These are phyloP conservation scores for Opisthograptis luteolata DNA, from an alignment of 2,888 invertebrate species.

Conservation along the genomic window DNA sequence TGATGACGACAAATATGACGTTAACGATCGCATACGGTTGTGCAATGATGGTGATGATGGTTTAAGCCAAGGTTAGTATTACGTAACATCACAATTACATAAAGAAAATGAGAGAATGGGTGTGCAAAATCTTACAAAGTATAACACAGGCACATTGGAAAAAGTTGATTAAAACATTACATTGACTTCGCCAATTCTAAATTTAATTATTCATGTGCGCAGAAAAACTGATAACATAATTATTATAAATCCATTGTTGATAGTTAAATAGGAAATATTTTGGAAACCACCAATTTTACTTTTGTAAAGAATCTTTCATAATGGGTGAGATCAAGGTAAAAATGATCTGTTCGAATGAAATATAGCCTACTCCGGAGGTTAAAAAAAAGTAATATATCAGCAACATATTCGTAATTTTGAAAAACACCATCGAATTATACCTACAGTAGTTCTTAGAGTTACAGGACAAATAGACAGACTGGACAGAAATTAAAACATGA, in stretches of 20 bases:
- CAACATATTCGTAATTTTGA: too few species aligned
- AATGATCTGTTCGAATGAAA: too few species aligned
- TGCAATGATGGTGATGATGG: constrained; percentile 1
- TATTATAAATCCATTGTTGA: background rate
- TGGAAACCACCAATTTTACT: too few species aligned
- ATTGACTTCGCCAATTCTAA: constrained; percentile 6
- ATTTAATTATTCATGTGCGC: constrained; percentile 2
- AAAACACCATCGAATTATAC: too few species aligned
- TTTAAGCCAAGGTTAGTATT: constrained; percentile 10
- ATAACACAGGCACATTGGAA: constrained; percentile 2
- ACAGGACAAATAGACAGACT: too few species aligned
- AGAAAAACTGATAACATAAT: background rate
- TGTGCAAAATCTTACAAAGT: constrained; percentile 2
- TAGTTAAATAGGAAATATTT: background rate
- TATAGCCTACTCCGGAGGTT: too few species aligned
- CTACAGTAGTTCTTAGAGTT: too few species aligned
- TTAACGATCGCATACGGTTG: constrained; percentile 3
- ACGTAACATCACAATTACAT: constrained; percentile 3
- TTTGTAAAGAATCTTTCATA: too few species aligned
- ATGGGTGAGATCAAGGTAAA: too few species aligned
- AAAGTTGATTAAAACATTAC: constrained; percentile 5
- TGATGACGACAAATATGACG: constrained; percentile 1
- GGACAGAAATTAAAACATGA: too few species aligned
- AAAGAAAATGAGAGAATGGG: background rate
- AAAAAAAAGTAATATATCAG: too few species aligned